These are phyloP conservation scores for Pycnomerus fuliginosus DNA, from an alignment of 2,888 invertebrate genomes.

Conservation along the genomic window DNA sequence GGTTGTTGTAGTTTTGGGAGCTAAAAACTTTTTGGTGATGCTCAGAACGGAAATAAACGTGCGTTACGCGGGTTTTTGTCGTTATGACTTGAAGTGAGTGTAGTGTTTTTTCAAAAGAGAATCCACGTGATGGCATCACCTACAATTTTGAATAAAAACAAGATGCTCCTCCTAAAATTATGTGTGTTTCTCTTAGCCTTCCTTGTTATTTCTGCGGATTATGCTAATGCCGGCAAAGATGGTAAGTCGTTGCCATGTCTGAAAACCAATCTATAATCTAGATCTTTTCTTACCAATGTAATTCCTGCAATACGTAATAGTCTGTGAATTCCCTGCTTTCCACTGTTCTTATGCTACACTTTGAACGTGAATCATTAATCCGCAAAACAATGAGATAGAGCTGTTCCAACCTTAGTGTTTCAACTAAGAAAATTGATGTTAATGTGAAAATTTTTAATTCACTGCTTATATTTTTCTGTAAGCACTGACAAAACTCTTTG, in stretches of 20 bases:
- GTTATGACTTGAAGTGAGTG: constrained; percentile 28
- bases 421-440: too few relatives aligned
- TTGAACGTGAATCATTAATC: constrained; percentile 23
- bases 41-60: constrained; percentile 10
- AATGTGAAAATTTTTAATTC: too few relatives aligned
- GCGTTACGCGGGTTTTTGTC: constrained; percentile 13
- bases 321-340: too few relatives aligned
- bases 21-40: constrained; percentile 1
- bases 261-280: too few relatives aligned
- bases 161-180: constrained; percentile 21
- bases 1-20: constrained; percentile 1
- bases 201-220: constrained; percentile 31
- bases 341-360: constrained; percentile 10
- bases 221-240: constrained; percentile 35
- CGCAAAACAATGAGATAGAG: constrained; percentile 17
- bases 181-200: constrained; percentile 22
- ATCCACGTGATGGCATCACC: constrained; percentile 15
- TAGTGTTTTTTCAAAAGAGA: constrained; percentile 15
- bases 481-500: too few relatives aligned
- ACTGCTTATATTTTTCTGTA: too few relatives aligned
- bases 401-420: constrained; percentile 16
- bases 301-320: too few relatives aligned
- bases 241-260: constrained; percentile 31
- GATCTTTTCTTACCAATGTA: too few relatives aligned
- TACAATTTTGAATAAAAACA: constrained; percentile 10